Base-by-base conservation (phyloP, 2,113 vertebrate species). In the Deroptyus accipitrinus region DNA sequence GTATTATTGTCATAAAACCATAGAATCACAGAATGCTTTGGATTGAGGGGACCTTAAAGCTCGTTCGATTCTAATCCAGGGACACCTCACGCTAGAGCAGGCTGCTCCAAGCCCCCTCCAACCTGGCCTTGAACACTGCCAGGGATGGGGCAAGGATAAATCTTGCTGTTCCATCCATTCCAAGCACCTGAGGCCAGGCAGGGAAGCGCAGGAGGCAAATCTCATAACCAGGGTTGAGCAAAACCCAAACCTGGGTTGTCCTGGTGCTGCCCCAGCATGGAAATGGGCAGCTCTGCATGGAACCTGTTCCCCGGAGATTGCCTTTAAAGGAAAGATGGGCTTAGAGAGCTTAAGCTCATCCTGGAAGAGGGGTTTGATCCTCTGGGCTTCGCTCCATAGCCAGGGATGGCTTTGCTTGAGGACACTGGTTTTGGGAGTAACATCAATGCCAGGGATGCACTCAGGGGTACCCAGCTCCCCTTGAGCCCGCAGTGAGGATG, bases 401-500 rank as follows among this genome's bases (percentile, higher is more conserved):
- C 5, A 13, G 49, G 35, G 30, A 8, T 9, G 7, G 39, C 31
- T 86, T 90, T 73, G 12, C 52, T 44, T n/a, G 48, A 54, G 70
- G 42, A 6, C 5, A 25, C 14, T 3, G 63, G 61, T 42, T 27
- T 27, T 30, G 64, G 74, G 55, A 82, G 74, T 37, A 51, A 25
- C 54, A 28, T 4, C 6, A 0, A 22, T 4, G 10, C 37, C n/a
- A 37, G 46, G 37, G 41, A 57, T 74, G 44, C 7, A 1, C 14
- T 25, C 7, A 1, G 25, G 55, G 74, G 11, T 3, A 0, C 14
- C 39, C 84, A 48, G 39, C 18, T 44, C 8, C 16, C 2, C 68
- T 41, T 19, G 68, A 51, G 63, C 59, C 1, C 1, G 10, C 48
- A 15, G 2, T 0, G 0, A 28, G 48, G 76, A 14, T 1, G 16